These are phyloP conservation scores for Limosa lapponica DNA, from an alignment of 2,797 vertebrate genomes.

Conservation along the genomic window DNA sequence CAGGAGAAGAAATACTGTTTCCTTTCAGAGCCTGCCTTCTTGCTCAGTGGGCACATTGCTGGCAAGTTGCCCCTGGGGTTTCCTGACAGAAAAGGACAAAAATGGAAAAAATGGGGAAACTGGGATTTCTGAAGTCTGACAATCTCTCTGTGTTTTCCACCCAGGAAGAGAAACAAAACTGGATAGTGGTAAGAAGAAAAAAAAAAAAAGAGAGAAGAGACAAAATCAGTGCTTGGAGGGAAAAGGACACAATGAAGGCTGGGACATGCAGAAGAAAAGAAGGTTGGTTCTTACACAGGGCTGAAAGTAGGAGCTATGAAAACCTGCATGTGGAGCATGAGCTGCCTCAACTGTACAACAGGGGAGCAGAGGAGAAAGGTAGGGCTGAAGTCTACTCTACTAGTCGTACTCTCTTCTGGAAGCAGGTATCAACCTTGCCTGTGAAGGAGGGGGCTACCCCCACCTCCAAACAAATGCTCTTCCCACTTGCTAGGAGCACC, in stretches of 20 bases:
- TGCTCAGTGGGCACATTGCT: neutral
- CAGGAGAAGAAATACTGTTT: neutral
- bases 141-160: neutral
- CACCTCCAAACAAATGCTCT: neutral
- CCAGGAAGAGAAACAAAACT: neutral
- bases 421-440: neutral
- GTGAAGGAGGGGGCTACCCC: neutral
- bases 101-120: neutral
- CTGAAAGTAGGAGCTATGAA: neutral
- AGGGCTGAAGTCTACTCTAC: neutral
- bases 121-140: neutral
- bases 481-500: neutral
- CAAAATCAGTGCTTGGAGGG: neutral
- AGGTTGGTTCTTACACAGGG: neutral
- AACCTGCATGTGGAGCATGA: neutral
- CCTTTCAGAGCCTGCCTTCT: neutral
- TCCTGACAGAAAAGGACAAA: neutral
- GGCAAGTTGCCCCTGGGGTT: neutral
- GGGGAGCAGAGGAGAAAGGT: neutral
- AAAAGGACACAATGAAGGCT: neutral
- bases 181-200: neutral
- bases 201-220: neutral
- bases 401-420: neutral
- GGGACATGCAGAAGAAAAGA: neutral
- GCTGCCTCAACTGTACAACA: neutral